Evolutionary conservation across 2,888 invertebrate genomes (phyloP), one percentile per base, ranked within the genome.

Genomic region (Rhodophaea formosa): DNA sequence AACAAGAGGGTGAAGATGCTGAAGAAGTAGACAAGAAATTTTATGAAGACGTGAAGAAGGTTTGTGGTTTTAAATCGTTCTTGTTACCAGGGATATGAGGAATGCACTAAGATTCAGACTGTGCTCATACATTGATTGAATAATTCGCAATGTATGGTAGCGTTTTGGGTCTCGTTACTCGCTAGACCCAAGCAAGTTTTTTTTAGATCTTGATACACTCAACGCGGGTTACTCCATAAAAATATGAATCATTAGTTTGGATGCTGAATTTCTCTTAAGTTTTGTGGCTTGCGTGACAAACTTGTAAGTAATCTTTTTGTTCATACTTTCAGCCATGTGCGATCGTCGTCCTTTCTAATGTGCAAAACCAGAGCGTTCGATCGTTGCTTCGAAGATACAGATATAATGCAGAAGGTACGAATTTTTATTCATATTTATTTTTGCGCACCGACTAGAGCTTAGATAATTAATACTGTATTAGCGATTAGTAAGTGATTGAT

Each of bases 351-450:
- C 67, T 88, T 49, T 89, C 90, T 29, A 87, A 83, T 61, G 69
- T 77, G 53, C 87, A 86, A 69, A 84, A 79, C 58, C 79, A 88
- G 12, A 77, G 63, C 53, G 80, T 83, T 77, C 87, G 88, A 67
- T 82, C 89, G 10, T 69, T 90, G 29, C 63, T 90, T 60, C 82
- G 90, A 62, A 89, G 81, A 70, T 90, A 91, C 60, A 79, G 85
- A 80, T 91, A 89, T 62, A 80, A 90, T 62, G 75, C 82, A 59
- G 82, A 85, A 46, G 90, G 90, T 82, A 54, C 73, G 75, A 65
- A 44, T 30, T 67, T 59, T 69, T 63, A 39, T 39, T n/a, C 5
- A 23, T 5, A 23, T n/a, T 39, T n/a, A 6, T 2, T 39, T 12
- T n/a, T 12, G 12, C 3, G n/a, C 7, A 32, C 32, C 7, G 8